Percentiles rank a stretch among this genome's conserved stretches.
Evolutionary conservation across 2,113 vertebrate genomes (phyloP).

Genomic region (Perca fluviatilis): DNA sequence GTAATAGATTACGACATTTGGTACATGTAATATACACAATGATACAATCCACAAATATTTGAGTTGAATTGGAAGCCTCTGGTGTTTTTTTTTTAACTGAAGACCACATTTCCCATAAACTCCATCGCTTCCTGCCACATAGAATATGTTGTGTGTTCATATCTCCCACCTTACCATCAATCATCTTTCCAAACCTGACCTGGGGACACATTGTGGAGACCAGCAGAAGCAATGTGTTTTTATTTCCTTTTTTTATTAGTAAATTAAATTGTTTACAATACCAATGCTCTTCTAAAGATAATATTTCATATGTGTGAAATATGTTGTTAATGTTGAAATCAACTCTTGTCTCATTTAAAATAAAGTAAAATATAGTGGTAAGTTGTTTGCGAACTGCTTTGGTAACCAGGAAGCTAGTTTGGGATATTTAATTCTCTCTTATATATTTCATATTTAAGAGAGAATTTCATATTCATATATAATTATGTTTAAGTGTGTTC

Average conservation of each 20-base stretch:
- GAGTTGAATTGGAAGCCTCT: not conserved
- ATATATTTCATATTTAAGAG: no score
- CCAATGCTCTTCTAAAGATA: not conserved
- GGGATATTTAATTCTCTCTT: not conserved
- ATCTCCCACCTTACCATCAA: not conserved
- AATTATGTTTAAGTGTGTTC: not conserved
- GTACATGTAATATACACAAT: not conserved
- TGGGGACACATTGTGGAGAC: not conserved
- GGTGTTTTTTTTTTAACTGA: not conserved
- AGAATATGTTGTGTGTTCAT: constrained; percentile 6
- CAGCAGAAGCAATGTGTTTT: not conserved
- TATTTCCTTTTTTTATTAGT: no score
- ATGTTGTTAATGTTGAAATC: not conserved
- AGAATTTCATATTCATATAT: no score
- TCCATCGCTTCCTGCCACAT: not conserved
- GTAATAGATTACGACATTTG: constrained; percentile 20
- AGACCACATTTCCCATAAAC: constrained; percentile 36
- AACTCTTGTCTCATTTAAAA: not conserved
- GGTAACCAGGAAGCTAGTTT: not conserved
- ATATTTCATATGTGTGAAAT: not conserved
- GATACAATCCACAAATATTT: not conserved
- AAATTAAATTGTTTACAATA: no score
- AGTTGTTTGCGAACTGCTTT: not conserved
- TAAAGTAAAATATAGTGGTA: not conserved
- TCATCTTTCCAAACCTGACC: not conserved